A percentile compares a stretch with the other conserved stretches of the same genome.
These are phyloP conservation scores for Asteroscopus sphinx DNA, from an alignment of 2,888 invertebrate species.

Conservation along the genomic window DNA sequence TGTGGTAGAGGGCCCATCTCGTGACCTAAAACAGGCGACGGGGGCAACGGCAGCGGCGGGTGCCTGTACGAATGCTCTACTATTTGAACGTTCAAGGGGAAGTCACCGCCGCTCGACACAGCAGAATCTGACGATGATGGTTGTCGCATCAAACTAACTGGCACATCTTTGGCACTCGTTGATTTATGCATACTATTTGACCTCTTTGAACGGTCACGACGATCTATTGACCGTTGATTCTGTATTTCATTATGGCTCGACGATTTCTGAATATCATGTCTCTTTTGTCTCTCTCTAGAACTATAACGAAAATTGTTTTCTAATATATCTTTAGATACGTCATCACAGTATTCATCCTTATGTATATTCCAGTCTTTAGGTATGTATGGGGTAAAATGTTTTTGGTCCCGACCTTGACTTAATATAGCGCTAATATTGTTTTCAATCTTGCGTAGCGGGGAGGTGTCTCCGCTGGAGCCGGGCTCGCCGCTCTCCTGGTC, in stretches of 20 bases:
- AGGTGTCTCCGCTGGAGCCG: conserved; percentile 90
- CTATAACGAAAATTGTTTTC: conserved; percentile 88
- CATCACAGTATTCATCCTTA: conserved; percentile 90
- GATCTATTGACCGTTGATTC: conserved; percentile 86
- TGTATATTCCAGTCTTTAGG: conserved; percentile 90
- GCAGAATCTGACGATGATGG: conserved; percentile 88
- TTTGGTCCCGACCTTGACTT: conserved; percentile 90
- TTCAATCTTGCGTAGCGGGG: conserved; percentile 92
- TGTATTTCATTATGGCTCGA: conserved; percentile 91
- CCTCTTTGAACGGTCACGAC: conserved; percentile 87
- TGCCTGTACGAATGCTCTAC: conserved; percentile 89
- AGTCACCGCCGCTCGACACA: conserved; percentile 89
- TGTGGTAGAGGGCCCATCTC: conserved; percentile 86
- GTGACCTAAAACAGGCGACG: conserved; percentile 79
- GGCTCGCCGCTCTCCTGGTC: conserved; percentile 91
- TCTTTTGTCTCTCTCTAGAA: conserved; percentile 87
- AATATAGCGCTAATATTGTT: conserved; percentile 93
- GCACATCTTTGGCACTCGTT: conserved; percentile 93
- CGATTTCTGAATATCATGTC: conserved; percentile 90
- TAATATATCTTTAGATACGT: conserved; percentile 87
- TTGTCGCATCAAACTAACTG: conserved; percentile 88
- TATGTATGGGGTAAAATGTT: conserved; percentile 87
- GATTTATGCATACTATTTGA: conserved; percentile 93
- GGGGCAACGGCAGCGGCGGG: conserved; percentile 81
- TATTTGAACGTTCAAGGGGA: conserved; percentile 91